Conservation (phyloP, 92 coral and sea anemone genomes). For the Zoanthus sansibaricus region DNA sequence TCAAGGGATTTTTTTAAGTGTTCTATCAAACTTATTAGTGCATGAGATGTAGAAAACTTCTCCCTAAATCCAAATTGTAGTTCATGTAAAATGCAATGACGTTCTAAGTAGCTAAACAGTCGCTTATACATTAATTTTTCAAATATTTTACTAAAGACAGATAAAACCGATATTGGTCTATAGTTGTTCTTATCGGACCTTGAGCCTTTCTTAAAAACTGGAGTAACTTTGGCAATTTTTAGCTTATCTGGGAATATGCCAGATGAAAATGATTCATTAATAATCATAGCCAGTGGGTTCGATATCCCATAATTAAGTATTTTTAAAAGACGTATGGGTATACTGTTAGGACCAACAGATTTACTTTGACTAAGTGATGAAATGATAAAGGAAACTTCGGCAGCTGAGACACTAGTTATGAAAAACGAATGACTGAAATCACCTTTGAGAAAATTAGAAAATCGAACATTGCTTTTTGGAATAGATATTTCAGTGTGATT, state of each 20-base stretch:
- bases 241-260: slow-evolving; percentile 53
- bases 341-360: slow-evolving; percentile 55
- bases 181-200: slow-evolving; percentile 49
- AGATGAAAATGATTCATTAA: slow-evolving; percentile 43
- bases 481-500: slow-evolving; percentile 41
- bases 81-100: slow-evolving; percentile 43
- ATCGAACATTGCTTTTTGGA: slow-evolving; percentile 43
- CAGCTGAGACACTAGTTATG: slow-evolving; percentile 41
- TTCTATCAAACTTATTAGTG: slow-evolving; percentile 2
- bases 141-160: slow-evolving; percentile 39
- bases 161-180: slow-evolving; percentile 49
- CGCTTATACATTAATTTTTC: slow-evolving; percentile 45
- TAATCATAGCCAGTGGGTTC: slow-evolving; percentile 39
- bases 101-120: slow-evolving; percentile 45
- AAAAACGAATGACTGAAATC: slow-evolving; percentile 46
- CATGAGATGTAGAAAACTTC: slow-evolving; percentile 40
- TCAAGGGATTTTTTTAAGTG: slow-evolving; percentile 3
- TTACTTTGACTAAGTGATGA: slow-evolving; percentile 43
- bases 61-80: slow-evolving; percentile 57
- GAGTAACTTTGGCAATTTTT: slow-evolving; percentile 50
- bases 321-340: slow-evolving; percentile 45
- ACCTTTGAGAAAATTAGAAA: slow-evolving; percentile 45
- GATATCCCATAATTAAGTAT: slow-evolving; percentile 42
- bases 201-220: slow-evolving; percentile 48
- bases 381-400: slow-evolving; percentile 46